Evolutionary conservation across 2,888 invertebrate genomes (phyloP).

Genomic region (Myathropa florea): DNA sequence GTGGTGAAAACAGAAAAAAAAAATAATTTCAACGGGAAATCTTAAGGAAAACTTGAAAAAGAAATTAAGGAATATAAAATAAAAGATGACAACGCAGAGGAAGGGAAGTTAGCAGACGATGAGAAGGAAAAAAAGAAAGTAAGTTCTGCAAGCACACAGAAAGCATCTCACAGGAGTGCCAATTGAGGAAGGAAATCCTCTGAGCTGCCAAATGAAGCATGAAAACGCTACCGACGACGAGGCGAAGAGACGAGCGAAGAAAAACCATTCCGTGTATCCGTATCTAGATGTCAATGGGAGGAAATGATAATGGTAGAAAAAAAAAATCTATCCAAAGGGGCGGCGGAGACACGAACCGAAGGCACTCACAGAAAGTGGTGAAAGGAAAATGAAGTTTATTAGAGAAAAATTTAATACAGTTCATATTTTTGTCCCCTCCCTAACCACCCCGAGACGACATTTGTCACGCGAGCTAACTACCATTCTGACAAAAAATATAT

Average conservation of each 20-base stretch:
- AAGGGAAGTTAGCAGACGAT: not conserved
- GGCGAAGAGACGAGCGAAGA: not conserved
- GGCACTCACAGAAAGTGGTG: constrained; percentile 1
- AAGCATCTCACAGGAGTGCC: constrained; percentile 44
- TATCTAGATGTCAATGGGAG: constrained; percentile 33
- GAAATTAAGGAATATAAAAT: constrained; percentile 50
- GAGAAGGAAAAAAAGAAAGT: not conserved
- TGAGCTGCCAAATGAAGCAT: constrained; percentile 54
- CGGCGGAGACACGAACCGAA: constrained; percentile 2
- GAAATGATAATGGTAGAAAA: constrained; percentile 21
- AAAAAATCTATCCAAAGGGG: not conserved
- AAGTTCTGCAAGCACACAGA: not conserved
- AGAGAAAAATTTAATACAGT: constrained; percentile 27
- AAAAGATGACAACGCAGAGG: constrained; percentile 26
- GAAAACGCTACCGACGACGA: constrained; percentile 21
- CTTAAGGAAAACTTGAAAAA: constrained; percentile 44
- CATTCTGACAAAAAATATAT: not conserved
- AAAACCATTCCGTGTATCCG: constrained; percentile 14
- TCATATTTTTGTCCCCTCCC: not conserved
- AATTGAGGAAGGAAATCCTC: constrained; percentile 62
- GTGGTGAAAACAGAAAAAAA: not conserved
- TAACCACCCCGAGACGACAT: not conserved
- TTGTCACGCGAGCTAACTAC: constrained; percentile 14
- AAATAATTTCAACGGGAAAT: constrained; percentile 15
- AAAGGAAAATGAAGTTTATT: constrained; percentile 39